phyloP scores from a whole-genome alignment of 2,888 invertebrate species.

The Arctia plantaginis region DNA sequence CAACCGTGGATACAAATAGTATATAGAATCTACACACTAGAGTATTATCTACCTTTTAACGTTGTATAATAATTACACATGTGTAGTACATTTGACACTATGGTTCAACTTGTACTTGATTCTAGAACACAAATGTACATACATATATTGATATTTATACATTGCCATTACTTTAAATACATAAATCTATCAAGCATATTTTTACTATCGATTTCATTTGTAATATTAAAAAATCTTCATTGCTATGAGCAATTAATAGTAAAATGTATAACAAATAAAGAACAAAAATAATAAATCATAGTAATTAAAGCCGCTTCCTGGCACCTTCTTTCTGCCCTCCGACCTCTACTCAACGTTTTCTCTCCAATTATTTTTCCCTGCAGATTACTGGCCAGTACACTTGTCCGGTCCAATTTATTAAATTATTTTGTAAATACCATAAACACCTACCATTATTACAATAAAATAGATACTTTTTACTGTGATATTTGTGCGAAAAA shows the following conservation, averaged over 20 bases:
- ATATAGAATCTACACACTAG: background rate
- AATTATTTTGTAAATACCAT: conserved; percentile 19
- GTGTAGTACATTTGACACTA: background rate
- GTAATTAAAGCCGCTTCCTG: conserved; percentile 40
- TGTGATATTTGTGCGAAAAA: background rate
- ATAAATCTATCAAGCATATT: background rate
- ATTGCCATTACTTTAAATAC: background rate
- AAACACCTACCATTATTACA: background rate
- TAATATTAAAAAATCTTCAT: background rate
- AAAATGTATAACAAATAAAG: conserved; percentile 36
- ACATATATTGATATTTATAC: too few relatives aligned
- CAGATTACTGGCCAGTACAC: conserved; percentile 35
- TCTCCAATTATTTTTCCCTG: conserved; percentile 42
- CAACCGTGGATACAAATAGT: too few relatives aligned
- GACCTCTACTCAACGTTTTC: conserved; percentile 31
- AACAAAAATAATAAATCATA: conserved; percentile 45
- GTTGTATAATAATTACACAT: background rate
- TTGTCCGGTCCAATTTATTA: conserved; percentile 28
- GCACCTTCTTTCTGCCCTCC: conserved; percentile 4
- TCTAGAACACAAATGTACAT: too few relatives aligned
- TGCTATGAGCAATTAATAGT: conserved; percentile 14
- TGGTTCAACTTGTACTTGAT: background rate
- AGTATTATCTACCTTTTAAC: background rate
- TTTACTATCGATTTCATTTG: background rate
- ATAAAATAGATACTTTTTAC: background rate